Percentiles rank a stretch among this genome's conserved stretches.
Evolutionary conservation across 2,113 vertebrate species (phyloP).

Genomic region (Bubo blakistoni): DNA sequence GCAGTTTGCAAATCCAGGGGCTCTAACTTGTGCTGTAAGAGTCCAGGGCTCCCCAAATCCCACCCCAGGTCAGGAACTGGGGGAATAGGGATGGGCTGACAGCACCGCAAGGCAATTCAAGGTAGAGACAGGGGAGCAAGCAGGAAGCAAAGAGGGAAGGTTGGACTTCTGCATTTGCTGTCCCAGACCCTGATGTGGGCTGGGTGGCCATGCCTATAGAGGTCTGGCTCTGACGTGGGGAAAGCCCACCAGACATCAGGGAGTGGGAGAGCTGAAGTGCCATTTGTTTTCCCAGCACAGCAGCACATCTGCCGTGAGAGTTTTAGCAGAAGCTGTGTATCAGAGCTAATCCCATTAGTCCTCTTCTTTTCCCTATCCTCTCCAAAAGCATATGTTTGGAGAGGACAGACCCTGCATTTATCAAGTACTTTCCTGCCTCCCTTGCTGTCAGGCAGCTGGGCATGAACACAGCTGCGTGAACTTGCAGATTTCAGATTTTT

Average conservation of each 20-base stretch:
- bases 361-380: background rate
- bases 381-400: background rate
- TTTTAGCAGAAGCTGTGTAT: background rate
- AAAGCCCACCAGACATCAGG: background rate
- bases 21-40: background rate
- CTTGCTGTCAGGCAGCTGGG: background rate
- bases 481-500: background rate
- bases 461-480: rapidly evolving
- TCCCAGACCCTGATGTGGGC: background rate
- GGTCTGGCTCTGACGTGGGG: background rate
- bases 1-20: background rate
- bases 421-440: background rate
- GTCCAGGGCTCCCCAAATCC: no score
- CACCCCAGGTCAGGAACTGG: background rate
- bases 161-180: background rate
- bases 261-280: background rate
- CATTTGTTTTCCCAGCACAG: background rate
- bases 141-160: background rate
- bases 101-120: background rate
- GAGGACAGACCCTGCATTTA: background rate
- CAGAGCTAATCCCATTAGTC: background rate
- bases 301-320: background rate
- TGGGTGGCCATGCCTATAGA: background rate
- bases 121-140: background rate
- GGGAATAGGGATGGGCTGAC: background rate